Base-by-base conservation (phyloP, 30 jellyfish, hydroid and myxozoan species). In the Pelagia noctiluca region DNA sequence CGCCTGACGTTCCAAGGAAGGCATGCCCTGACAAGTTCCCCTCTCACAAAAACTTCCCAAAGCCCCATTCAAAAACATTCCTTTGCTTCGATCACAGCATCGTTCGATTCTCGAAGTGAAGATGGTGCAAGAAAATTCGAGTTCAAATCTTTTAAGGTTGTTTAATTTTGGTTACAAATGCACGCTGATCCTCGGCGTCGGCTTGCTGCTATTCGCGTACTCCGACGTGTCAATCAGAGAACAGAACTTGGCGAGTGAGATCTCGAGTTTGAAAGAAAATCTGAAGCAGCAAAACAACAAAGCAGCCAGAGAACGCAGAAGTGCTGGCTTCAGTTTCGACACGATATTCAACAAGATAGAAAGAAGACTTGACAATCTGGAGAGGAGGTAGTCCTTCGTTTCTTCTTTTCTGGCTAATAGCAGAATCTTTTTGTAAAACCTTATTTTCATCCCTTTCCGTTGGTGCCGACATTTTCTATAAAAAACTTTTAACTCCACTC, bases 301-400 rank as follows among this genome's bases (percentile, higher is more conserved):
- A 5, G 28, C 16, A 1, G 8, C 31, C 21, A 35, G 83, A 31
- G 31, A 35, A 47, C 34, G 69, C 26, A 35, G 90, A 50, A 46
- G 79, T 54, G 19, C 71, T 13, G 77, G 90, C 13, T 52, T 52
- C 26, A 19, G 68, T 19, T 50, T 80, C 18, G 86, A 83, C 32
- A 37, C 13, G 34, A 36, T 72, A 37, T 71, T 83, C 71, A n/a
- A 32, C 10, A 48, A 23, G 16, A 12, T 83, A 1, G 62, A 50
- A 24, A 38, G 18, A 10, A 53, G 82, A 19, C 76, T 83, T 60
- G 86, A 69, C 22, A 62, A 75, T 8, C 25, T 83, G 35, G 90
- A 80, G 52, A 57, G 82, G 49, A 80, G 90, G 90, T 80, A 35
- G 0, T 32, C n/a, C n/a, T n/a, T n/a, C n/a, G n/a, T n/a, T n/a